These are phyloP conservation scores for Hydrolagus affinis DNA, from an alignment of 2,113 vertebrate species.

Conservation along the genomic window DNA sequence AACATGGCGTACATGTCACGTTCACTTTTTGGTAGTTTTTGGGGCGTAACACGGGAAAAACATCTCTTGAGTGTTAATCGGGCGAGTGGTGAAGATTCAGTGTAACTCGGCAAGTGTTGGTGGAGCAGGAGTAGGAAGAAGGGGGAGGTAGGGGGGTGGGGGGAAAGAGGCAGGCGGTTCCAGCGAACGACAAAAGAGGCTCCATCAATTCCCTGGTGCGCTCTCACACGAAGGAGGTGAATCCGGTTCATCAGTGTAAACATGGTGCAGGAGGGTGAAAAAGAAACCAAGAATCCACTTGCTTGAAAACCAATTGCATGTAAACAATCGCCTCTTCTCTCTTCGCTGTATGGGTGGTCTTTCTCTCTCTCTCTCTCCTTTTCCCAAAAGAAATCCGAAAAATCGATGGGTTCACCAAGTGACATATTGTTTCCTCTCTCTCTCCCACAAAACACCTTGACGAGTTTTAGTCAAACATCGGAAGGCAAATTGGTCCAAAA, in stretches of 20 bases:
- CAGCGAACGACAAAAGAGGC: too few relatives aligned
- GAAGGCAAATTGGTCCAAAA: neutral
- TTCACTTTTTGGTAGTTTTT: neutral
- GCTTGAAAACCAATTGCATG: neutral
- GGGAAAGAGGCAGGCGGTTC: constrained; percentile 38
- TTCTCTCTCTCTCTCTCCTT: neutral
- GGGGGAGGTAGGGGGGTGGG: constrained; percentile 36
- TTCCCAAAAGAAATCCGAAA: too few relatives aligned
- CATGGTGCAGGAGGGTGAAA: neutral
- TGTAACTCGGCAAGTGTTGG: neutral
- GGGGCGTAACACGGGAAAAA: neutral
- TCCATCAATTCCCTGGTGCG: too few relatives aligned
- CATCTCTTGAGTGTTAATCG: neutral
- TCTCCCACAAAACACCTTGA: too few relatives aligned
- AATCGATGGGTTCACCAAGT: neutral
- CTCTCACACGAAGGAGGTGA: too few relatives aligned
- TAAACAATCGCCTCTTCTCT: neutral
- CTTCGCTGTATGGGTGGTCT: neutral
- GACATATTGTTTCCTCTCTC: too few relatives aligned
- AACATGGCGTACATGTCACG: neutral
- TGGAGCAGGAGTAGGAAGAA: too few relatives aligned
- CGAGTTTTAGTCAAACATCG: neutral
- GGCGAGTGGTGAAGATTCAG: neutral
- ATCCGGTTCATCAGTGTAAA: neutral
- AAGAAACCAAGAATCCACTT: neutral